phyloP scores from a whole-genome alignment of 2,113 vertebrate species.

The Sinocyclocheilus maitianheensis region DNA sequence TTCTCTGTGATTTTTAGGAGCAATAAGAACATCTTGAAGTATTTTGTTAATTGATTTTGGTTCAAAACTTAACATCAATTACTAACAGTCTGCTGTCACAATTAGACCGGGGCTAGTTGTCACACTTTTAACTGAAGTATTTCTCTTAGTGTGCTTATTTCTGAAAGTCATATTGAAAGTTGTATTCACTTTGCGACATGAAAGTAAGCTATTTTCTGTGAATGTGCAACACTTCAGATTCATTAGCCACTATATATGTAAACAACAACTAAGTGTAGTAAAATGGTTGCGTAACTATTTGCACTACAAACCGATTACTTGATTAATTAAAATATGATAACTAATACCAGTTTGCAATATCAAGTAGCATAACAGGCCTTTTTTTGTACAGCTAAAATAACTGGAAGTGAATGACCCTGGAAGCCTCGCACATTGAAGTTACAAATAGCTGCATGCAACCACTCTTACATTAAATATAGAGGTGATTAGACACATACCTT shows the following conservation, averaged over 20 bases:
- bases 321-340: too few relatives aligned
- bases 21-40: slow-evolving; percentile 20
- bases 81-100: neutral
- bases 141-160: neutral
- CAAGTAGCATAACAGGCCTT: neutral
- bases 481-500: neutral
- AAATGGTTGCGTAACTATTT: neutral
- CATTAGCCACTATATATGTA: neutral
- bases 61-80: neutral
- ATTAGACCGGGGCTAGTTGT: neutral
- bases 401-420: neutral
- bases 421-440: neutral
- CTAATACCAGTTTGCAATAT: too few relatives aligned
- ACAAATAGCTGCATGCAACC: neutral
- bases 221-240: neutral
- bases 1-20: neutral
- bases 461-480: neutral
- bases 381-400: neutral
- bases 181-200: neutral
- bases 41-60: neutral
- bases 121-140: neutral
- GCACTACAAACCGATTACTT: neutral
- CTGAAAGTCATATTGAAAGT: neutral
- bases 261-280: neutral
- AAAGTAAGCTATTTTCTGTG: neutral